Conservation (phyloP, 2,113 vertebrate species). For the Sceloporus tristichus region DNA sequence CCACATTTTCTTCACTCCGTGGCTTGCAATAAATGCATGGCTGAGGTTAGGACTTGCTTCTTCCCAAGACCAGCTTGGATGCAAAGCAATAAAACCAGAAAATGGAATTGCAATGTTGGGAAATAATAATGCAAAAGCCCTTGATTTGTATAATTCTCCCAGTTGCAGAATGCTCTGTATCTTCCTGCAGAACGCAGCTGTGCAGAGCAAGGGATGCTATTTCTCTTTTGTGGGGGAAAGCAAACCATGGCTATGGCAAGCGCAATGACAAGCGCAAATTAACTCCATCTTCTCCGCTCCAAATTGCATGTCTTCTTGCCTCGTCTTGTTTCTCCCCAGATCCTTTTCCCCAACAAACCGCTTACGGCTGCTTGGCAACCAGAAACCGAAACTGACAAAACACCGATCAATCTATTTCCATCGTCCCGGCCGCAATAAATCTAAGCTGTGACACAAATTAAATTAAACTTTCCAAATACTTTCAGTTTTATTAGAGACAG, state of each 20-base stretch:
- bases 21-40: too few species aligned
- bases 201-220: neutral
- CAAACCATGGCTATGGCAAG: neutral
- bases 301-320: neutral
- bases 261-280: neutral
- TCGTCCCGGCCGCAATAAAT: slow-evolving; percentile 16
- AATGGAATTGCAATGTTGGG: neutral
- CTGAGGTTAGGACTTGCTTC: too few species aligned
- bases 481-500: slow-evolving; percentile 26
- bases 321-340: neutral
- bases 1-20: too few species aligned
- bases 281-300: neutral
- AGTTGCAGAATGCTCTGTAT: neutral
- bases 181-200: neutral
- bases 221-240: too few species aligned
- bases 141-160: too few species aligned
- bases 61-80: too few species aligned
- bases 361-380: neutral
- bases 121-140: neutral
- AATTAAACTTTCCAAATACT: slow-evolving; percentile 26
- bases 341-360: neutral
- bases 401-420: slow-evolving; percentile 21
- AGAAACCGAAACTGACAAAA: slow-evolving; percentile 17
- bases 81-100: too few species aligned
- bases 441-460: slow-evolving; percentile 16